Conservation (phyloP, 2,113 vertebrate species). For the Gorsachius goisagi region DNA sequence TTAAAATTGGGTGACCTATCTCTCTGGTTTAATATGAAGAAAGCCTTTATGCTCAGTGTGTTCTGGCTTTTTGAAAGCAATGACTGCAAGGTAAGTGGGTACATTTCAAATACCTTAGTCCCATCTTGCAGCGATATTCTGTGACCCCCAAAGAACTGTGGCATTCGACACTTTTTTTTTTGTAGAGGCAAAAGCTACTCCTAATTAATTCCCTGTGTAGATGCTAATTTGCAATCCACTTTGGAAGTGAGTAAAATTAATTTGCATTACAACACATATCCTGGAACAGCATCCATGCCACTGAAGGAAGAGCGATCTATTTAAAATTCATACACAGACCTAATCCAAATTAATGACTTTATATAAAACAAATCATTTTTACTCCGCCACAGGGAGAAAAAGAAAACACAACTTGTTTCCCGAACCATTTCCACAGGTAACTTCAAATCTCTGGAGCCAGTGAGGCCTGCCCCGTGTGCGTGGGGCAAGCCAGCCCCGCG, state of each 20-base stretch:
- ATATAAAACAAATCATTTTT: neutral
- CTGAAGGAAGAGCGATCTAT: neutral
- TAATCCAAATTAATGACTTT: neutral
- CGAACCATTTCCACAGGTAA: neutral
- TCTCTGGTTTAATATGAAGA: neutral
- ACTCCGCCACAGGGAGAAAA: neutral
- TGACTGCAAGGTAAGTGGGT: neutral
- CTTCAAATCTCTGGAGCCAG: neutral
- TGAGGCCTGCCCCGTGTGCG: no score
- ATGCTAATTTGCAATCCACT: conserved; percentile 4
- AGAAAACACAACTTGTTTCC: neutral
- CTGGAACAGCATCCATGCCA: neutral
- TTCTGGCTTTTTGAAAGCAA: neutral
- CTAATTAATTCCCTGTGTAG: neutral
- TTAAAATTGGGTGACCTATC: neutral
- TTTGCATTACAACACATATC: conserved; percentile 7
- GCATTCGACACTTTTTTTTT: neutral
- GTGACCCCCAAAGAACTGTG: neutral
- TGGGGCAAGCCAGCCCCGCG: fast-evolving
- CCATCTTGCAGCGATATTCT: neutral
- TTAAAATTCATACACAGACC: neutral
- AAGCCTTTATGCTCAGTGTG: neutral
- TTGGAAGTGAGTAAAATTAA: neutral
- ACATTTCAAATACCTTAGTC: neutral
- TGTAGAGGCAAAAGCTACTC: neutral